phyloP scores from a whole-genome alignment of 2,113 vertebrate genomes.

The Stercorarius parasiticus region DNA sequence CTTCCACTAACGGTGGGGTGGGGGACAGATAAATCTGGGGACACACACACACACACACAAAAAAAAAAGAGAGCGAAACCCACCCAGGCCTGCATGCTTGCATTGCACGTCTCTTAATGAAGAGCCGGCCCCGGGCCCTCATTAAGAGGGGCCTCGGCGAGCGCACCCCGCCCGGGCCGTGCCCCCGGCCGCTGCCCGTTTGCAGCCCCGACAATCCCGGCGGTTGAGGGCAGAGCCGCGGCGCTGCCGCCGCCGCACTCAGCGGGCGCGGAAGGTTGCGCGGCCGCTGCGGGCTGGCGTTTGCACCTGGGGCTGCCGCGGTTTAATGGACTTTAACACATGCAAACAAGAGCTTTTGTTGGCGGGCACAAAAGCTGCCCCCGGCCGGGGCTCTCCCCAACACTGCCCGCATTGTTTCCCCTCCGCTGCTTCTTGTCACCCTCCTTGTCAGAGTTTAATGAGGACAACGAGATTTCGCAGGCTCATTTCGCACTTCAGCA shows the following conservation, averaged over 20 bases:
- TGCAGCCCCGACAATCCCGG: constrained; percentile 56
- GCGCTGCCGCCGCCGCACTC: constrained; percentile 30
- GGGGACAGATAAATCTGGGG: neutral
- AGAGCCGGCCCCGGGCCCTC: constrained; percentile 24
- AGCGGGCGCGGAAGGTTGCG: constrained; percentile 63
- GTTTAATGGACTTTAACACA: constrained; percentile 88
- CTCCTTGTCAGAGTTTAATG: constrained; percentile 94
- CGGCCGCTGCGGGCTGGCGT: constrained; percentile 63
- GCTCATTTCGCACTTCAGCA: constrained; percentile 94
- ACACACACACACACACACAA: neutral
- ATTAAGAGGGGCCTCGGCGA: constrained; percentile 39
- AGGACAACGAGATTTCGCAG: constrained; percentile 87
- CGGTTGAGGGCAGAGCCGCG: neutral
- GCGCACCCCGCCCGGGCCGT: neutral
- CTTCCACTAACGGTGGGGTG: neutral
- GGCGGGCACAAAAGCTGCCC: constrained; percentile 82
- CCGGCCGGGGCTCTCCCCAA: constrained; percentile 77
- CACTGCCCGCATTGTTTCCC: constrained; percentile 88
- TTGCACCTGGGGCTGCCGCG: constrained; percentile 89
- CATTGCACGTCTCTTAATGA: neutral
- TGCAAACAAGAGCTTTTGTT: constrained; percentile 92
- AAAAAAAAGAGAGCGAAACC: neutral
- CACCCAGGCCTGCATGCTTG: constrained; percentile 4
- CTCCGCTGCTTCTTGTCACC: constrained; percentile 89
- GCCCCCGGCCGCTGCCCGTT: neutral